Conservation (phyloP, 2,888 invertebrate species). For the Argyra leucocephala region DNA sequence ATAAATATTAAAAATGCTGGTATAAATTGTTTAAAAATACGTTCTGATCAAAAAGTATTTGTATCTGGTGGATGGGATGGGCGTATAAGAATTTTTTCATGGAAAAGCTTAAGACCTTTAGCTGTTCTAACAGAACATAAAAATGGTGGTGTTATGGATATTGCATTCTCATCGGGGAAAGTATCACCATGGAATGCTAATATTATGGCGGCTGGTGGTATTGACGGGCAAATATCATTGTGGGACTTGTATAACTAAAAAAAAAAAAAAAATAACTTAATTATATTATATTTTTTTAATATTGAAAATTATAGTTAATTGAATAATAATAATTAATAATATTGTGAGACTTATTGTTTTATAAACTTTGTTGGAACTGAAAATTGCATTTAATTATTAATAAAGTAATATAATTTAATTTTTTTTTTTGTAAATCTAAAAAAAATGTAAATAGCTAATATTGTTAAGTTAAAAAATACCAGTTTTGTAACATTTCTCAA, state of each 20-base stretch:
- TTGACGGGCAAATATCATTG: slow-evolving; percentile 65
- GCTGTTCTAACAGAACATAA: slow-evolving; percentile 66
- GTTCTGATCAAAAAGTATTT: slow-evolving; percentile 63
- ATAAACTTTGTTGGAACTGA: too few relatives aligned
- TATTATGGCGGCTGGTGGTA: slow-evolving; percentile 67
- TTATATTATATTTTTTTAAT: too few relatives aligned
- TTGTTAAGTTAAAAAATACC: too few relatives aligned
- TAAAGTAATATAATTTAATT: too few relatives aligned
- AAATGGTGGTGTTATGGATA: slow-evolving; percentile 60
- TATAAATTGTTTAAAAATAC: slow-evolving; percentile 57
- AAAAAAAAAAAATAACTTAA: too few relatives aligned
- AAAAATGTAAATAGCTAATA: too few relatives aligned
- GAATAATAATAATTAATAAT: too few relatives aligned
- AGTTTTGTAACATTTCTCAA: too few relatives aligned
- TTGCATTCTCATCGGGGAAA: slow-evolving; percentile 57
- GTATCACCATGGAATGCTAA: slow-evolving; percentile 62
- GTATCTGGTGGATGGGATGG: slow-evolving; percentile 70
- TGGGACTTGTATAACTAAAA: slow-evolving; percentile 75
- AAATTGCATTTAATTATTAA: too few relatives aligned
- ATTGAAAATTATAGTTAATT: too few relatives aligned
- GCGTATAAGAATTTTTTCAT: slow-evolving; percentile 63
- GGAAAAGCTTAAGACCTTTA: slow-evolving; percentile 62
- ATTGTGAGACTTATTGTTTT: too few relatives aligned
- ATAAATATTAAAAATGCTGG: slow-evolving; percentile 64
- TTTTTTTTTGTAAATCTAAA: too few relatives aligned